These are phyloP conservation scores for Quadriops clusia DNA, from an alignment of 2,888 invertebrate species.

Conservation along the genomic window DNA sequence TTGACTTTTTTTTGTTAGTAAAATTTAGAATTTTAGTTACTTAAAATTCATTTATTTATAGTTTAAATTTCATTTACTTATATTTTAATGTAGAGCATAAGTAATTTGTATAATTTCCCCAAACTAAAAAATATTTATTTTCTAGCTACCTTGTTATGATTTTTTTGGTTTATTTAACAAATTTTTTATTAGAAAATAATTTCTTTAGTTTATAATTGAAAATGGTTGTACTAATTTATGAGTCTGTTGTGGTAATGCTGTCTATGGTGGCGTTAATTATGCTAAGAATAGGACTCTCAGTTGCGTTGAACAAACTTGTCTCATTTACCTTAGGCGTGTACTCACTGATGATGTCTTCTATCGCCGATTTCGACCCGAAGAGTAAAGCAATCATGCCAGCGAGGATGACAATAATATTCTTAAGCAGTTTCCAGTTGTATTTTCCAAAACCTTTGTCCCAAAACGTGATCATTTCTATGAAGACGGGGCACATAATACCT, in stretches of 20 bases:
- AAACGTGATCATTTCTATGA: constrained; percentile 74
- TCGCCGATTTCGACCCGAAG: constrained; percentile 63
- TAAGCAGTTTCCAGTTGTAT: constrained; percentile 56
- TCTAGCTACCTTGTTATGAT: no score
- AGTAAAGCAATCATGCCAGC: constrained; percentile 72
- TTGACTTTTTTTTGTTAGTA: no score
- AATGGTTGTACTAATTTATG: no score
- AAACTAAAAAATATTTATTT: no score
- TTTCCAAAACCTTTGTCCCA: constrained; percentile 75
- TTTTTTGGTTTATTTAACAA: no score
- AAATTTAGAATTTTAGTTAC: no score
- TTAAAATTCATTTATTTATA: no score
- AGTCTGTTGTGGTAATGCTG: background rate
- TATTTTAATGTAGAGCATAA: background rate
- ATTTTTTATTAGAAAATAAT: no score
- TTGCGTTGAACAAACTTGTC: constrained; percentile 1
- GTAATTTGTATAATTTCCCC: no score
- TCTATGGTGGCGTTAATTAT: background rate
- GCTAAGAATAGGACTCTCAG: background rate
- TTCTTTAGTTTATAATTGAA: no score
- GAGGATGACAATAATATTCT: constrained; percentile 61
- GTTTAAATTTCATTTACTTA: no score
- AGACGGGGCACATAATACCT: constrained; percentile 76
- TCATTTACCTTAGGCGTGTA: constrained; percentile 18
- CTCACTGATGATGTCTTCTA: constrained; percentile 44